phyloP scores from a whole-genome alignment of 2,113 vertebrate genomes.

The Syrmaticus mikado region DNA sequence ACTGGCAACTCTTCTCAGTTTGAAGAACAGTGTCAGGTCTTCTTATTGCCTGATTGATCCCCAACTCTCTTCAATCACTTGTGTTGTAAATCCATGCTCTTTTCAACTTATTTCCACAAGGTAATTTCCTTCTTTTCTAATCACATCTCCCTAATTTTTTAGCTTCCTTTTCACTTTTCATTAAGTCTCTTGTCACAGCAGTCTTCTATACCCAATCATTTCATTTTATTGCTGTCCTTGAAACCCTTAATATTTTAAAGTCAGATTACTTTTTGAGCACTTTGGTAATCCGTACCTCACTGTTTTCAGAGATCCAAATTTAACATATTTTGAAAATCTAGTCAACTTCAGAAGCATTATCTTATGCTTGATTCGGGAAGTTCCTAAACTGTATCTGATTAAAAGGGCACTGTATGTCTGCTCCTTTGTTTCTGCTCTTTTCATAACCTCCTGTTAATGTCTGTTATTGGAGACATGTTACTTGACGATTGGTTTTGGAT shows the following conservation, averaged over 20 bases:
- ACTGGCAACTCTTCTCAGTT: background rate
- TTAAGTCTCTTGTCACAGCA: background rate
- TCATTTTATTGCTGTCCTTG: conserved; percentile 24
- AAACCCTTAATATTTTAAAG: background rate
- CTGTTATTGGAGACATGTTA: background rate
- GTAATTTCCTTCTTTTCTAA: conserved; percentile 47
- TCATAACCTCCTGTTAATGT: background rate
- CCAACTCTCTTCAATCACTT: background rate
- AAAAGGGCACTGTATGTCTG: rapidly evolving
- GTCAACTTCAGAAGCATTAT: background rate
- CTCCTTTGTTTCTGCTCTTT: background rate
- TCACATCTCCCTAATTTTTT: background rate
- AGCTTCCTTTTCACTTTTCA: background rate
- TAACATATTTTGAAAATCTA: background rate
- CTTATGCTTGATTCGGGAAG: background rate
- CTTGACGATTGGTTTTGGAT: background rate
- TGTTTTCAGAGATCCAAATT: background rate
- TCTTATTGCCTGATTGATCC: background rate
- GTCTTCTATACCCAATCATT: background rate
- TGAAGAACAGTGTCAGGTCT: background rate
- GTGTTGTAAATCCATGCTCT: background rate
- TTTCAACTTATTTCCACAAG: conserved; percentile 30
- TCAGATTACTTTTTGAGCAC: background rate
- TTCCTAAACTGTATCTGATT: background rate
- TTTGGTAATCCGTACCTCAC: background rate